Evolutionary conservation across 2,113 vertebrate species (phyloP).

Genomic region (Megaleporinus macrocephalus): DNA sequence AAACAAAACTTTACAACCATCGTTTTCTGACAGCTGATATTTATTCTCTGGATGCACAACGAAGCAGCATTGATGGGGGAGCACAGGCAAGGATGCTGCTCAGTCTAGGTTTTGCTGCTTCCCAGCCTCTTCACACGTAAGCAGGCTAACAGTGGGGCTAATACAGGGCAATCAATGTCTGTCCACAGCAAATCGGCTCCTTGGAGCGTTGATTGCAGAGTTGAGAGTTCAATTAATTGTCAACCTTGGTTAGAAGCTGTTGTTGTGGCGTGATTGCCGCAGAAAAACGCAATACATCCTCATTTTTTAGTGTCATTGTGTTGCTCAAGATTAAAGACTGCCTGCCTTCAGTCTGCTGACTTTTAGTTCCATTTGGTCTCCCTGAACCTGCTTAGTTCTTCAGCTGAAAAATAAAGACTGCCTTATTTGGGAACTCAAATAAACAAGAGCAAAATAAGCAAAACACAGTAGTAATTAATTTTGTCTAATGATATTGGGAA

Average conservation of each 20-base stretch:
- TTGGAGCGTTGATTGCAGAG: slow-evolving; percentile 24
- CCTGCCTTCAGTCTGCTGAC: neutral
- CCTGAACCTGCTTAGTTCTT: neutral
- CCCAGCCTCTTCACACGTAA: slow-evolving; percentile 51
- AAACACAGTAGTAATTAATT: neutral
- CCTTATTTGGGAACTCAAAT: neutral
- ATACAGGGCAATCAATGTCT: slow-evolving; percentile 64
- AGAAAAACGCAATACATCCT: neutral
- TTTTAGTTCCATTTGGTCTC: neutral
- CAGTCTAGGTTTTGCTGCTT: slow-evolving; percentile 30
- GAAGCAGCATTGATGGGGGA: slow-evolving; percentile 46
- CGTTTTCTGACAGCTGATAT: neutral
- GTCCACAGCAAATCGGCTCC: slow-evolving; percentile 50
- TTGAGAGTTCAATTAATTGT: slow-evolving; percentile 18
- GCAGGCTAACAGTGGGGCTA: slow-evolving; percentile 41
- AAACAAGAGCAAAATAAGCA: neutral
- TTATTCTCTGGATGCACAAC: neutral
- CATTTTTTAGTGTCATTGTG: neutral
- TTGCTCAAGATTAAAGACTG: neutral
- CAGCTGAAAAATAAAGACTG: neutral
- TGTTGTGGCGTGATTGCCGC: neutral
- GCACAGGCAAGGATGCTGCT: slow-evolving; percentile 59
- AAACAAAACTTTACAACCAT: neutral
- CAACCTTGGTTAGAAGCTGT: neutral
- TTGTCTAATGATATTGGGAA: neutral